phyloP scores from a whole-genome alignment of 2,888 invertebrate genomes.

The Deilephila elpenor region DNA sequence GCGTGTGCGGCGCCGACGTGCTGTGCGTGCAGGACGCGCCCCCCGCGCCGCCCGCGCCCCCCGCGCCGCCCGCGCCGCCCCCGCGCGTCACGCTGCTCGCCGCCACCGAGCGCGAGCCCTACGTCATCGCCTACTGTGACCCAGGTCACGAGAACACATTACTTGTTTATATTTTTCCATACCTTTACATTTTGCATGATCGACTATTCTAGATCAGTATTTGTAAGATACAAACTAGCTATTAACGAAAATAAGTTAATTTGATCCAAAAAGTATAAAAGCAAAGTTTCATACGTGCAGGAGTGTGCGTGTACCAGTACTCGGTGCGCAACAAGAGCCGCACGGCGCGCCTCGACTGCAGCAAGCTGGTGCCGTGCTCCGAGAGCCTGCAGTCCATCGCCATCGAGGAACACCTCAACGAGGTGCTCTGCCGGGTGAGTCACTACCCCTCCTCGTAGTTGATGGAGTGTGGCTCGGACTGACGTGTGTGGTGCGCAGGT shows the following conservation, averaged over 20 bases:
- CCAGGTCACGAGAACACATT: constrained; percentile 83
- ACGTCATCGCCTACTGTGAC: constrained; percentile 92
- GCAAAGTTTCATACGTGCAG: constrained; percentile 58
- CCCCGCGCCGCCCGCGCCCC: constrained; percentile 83
- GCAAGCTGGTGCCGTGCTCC: constrained; percentile 95
- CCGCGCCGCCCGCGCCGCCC: background rate
- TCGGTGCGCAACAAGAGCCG: constrained; percentile 88
- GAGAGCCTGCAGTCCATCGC: constrained; percentile 96
- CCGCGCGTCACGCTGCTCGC: constrained; percentile 88
- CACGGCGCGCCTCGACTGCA: constrained; percentile 94
- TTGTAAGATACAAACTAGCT: too few species aligned
- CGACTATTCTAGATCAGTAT: too few species aligned
- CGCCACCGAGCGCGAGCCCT: constrained; percentile 84
- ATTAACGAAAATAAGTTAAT: too few species aligned
- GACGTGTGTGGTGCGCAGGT: constrained; percentile 76
- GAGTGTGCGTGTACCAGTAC: constrained; percentile 96
- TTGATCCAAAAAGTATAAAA: too few species aligned
- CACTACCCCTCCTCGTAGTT: background rate
- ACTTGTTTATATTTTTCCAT: background rate
- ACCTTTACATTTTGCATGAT: too few species aligned
- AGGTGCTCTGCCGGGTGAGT: constrained; percentile 77
- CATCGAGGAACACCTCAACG: constrained; percentile 93
- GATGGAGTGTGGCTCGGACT: too few species aligned
- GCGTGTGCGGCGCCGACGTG: constrained; percentile 90
- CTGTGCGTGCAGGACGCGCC: constrained; percentile 87